These are phyloP conservation scores for Bubo blakistoni DNA, from an alignment of 2,113 vertebrate species.

Conservation along the genomic window DNA sequence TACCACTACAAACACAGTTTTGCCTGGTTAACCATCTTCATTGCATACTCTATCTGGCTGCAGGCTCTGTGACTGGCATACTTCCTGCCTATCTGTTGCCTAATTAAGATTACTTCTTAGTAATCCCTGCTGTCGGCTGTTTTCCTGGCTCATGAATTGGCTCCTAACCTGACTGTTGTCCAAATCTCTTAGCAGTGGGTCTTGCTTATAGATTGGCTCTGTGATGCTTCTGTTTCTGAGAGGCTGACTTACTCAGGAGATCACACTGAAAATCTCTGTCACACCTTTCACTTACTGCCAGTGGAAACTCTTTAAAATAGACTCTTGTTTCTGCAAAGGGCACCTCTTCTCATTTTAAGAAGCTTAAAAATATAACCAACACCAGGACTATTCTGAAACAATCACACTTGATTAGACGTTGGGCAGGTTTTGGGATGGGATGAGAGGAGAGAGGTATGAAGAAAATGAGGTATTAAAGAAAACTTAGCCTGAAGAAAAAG, in stretches of 20 bases:
- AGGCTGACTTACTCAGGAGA: background rate
- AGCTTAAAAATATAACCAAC: background rate
- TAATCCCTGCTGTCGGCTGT: slow-evolving; percentile 20
- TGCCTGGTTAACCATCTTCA: background rate
- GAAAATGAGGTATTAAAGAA: background rate
- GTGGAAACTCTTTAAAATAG: background rate
- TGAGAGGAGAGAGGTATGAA: background rate
- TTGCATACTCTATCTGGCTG: slow-evolving; percentile 17
- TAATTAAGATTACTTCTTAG: slow-evolving; percentile 58
- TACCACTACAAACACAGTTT: background rate
- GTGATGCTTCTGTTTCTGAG: background rate
- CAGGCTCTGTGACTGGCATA: slow-evolving; percentile 31
- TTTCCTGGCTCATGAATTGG: background rate
- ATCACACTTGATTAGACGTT: background rate
- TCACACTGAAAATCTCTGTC: background rate
- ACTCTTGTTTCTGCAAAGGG: background rate
- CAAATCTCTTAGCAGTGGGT: background rate
- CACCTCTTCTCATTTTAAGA: background rate
- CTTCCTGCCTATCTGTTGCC: slow-evolving; percentile 58
- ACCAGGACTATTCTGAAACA: background rate
- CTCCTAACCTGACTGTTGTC: background rate
- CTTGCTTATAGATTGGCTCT: background rate
- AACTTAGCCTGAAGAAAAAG: background rate
- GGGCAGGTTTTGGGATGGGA: background rate
- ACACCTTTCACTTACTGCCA: background rate